Conservation (phyloP, 2,888 invertebrate species). For the Drosophila bunnanda region DNA sequence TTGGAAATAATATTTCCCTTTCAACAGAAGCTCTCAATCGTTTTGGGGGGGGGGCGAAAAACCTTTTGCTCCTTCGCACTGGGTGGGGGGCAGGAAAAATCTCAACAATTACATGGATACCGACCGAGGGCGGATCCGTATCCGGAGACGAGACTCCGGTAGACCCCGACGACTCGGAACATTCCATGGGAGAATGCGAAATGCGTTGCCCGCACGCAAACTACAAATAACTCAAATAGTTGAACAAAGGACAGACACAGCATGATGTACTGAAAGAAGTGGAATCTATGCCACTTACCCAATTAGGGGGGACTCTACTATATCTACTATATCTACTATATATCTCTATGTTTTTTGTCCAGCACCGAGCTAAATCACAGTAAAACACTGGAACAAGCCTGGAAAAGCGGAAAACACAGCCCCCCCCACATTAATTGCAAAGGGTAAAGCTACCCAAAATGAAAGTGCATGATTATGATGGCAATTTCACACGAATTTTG, state of each 20-base stretch:
- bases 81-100: constrained; percentile 29
- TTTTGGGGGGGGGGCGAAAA: neutral
- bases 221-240: constrained; percentile 63
- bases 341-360: neutral
- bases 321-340: neutral
- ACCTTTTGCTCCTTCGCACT: neutral
- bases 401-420: too few relatives aligned
- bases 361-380: neutral
- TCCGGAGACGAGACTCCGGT: constrained; percentile 1
- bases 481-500: constrained; percentile 9
- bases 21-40: constrained; percentile 11
- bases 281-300: constrained; percentile 33
- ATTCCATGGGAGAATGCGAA: constrained; percentile 50
- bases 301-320: constrained; percentile 25
- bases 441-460: neutral
- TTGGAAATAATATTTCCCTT: constrained; percentile 23
- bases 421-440: neutral
- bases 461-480: constrained; percentile 5
- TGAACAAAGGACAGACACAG: constrained; percentile 34
- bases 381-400: too few relatives aligned
- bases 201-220: constrained; percentile 59
- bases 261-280: neutral
- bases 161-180: neutral
- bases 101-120: constrained; percentile 31
- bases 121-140: constrained; percentile 7